phyloP scores from a whole-genome alignment of 2,888 invertebrate species.

The Sepiola atlantica region DNA sequence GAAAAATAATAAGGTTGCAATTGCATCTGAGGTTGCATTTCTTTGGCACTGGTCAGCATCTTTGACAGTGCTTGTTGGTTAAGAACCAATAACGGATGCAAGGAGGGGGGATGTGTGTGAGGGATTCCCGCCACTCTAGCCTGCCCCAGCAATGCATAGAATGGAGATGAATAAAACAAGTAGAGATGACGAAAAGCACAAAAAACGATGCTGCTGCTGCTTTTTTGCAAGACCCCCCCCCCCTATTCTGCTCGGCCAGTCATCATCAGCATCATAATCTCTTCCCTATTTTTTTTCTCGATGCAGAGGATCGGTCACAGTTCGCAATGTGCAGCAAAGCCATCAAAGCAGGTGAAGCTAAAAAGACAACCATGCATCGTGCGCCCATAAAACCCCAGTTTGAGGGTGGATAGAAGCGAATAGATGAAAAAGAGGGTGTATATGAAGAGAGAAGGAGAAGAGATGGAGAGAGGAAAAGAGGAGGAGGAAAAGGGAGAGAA shows the following conservation, averaged over 20 bases:
- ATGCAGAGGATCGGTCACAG: background rate
- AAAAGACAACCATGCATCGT: background rate
- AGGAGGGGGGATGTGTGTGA: background rate
- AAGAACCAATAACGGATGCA: background rate
- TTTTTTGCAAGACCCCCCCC: background rate
- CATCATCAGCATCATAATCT: too few species aligned
- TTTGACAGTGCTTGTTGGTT: background rate
- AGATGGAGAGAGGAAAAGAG: too few species aligned
- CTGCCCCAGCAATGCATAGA: background rate
- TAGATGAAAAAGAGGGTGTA: background rate
- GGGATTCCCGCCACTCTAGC: too few species aligned
- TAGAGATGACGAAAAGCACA: background rate
- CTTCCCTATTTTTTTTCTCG: background rate
- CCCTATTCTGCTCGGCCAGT: background rate
- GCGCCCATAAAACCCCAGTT: background rate
- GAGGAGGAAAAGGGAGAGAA: background rate
- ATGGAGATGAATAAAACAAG: background rate
- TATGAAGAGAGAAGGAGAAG: background rate
- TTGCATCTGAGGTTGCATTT: conserved; percentile 22
- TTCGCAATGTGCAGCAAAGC: background rate
- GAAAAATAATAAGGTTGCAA: background rate
- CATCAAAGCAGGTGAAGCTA: conserved; percentile 25
- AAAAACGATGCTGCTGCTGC: background rate
- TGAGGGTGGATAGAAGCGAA: background rate
- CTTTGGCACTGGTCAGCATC: conserved; percentile 32